Evolutionary conservation across 1,140 invertebrate species (phyloP).

Genomic region (Scaptodrosophila lebanonensis): DNA sequence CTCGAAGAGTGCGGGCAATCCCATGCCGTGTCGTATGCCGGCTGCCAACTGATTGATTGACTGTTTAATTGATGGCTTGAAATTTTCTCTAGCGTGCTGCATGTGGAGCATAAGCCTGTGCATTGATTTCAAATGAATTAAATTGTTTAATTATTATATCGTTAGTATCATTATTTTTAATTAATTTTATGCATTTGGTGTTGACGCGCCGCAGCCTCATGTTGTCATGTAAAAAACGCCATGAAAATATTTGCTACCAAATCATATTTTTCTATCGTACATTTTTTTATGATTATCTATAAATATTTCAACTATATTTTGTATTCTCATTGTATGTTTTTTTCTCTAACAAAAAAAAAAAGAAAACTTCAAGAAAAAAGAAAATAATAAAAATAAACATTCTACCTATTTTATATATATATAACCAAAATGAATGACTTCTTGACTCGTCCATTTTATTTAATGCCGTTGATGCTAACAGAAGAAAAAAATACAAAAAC

Average conservation of each 20-base stretch:
- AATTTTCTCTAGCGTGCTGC: conserved; percentile 40
- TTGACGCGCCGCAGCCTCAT: neutral
- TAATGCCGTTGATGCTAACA: conserved; percentile 75
- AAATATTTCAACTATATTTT: conserved; percentile 8
- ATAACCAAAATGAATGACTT: conserved; percentile 74
- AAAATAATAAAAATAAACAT: conserved; percentile 7
- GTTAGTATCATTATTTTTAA: conserved; percentile 8
- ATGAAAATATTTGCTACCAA: conserved; percentile 7
- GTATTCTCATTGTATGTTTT: conserved; percentile 15
- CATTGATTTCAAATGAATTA: conserved; percentile 29
- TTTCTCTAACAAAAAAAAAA: conserved; percentile 11
- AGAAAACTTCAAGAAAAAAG: conserved; percentile 7
- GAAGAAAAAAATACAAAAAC: conserved; percentile 61
- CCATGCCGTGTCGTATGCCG: neutral
- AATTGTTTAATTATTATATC: neutral
- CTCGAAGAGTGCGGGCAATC: no score
- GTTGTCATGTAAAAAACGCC: no score
- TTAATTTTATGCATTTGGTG: conserved; percentile 7
- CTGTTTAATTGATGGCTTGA: conserved; percentile 28
- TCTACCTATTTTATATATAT: conserved; percentile 39
- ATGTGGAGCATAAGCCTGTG: conserved; percentile 45
- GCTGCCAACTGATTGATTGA: conserved; percentile 33
- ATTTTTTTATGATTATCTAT: conserved; percentile 22
- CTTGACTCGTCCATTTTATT: conserved; percentile 77
- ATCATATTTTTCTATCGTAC: conserved; percentile 28